Evolutionary conservation across 30 jellyfish, hydroid and myxozoan species (phyloP).

Genomic region (Aurelia coerulea): DNA sequence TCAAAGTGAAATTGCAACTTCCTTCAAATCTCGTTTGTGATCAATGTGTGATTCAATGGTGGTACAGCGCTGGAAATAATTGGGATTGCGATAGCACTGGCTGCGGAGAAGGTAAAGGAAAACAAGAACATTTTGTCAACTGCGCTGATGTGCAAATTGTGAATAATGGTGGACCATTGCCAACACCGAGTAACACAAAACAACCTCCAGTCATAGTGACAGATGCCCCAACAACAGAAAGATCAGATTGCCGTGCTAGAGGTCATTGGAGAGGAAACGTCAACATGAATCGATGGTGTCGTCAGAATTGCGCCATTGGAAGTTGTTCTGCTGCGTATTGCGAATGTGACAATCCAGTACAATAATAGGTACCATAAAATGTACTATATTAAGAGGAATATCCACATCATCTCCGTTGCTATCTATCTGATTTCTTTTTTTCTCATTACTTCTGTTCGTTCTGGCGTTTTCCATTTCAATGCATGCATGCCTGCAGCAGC

Average conservation of each 20-base stretch:
- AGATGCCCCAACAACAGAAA: conserved; percentile 50
- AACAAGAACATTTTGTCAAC: conserved; percentile 91
- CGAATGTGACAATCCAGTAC: conserved; percentile 27
- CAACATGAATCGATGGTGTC: conserved; percentile 67
- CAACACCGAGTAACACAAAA: conserved; percentile 34
- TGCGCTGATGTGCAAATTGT: conserved; percentile 87
- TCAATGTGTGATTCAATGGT: conserved; percentile 90
- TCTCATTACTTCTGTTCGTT: not conserved
- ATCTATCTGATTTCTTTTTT: not conserved
- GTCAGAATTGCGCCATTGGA: conserved; percentile 67
- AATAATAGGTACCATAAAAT: not conserved
- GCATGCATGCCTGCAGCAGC: too few relatives aligned
- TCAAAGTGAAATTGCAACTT: conserved; percentile 42
- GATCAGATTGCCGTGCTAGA: conserved; percentile 46
- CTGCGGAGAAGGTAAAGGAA: conserved; percentile 87
- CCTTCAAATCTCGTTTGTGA: conserved; percentile 78
- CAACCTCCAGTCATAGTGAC: conserved; percentile 67
- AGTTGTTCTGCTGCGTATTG: conserved; percentile 42
- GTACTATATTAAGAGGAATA: not conserved
- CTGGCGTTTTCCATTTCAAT: not conserved
- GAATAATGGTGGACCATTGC: conserved; percentile 42
- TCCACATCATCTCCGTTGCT: not conserved
- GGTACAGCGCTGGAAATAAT: conserved; percentile 87
- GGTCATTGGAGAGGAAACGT: conserved; percentile 63
- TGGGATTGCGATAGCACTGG: conserved; percentile 91